phyloP scores from a whole-genome alignment of 1,140 invertebrate species.

The Formica selysi region DNA sequence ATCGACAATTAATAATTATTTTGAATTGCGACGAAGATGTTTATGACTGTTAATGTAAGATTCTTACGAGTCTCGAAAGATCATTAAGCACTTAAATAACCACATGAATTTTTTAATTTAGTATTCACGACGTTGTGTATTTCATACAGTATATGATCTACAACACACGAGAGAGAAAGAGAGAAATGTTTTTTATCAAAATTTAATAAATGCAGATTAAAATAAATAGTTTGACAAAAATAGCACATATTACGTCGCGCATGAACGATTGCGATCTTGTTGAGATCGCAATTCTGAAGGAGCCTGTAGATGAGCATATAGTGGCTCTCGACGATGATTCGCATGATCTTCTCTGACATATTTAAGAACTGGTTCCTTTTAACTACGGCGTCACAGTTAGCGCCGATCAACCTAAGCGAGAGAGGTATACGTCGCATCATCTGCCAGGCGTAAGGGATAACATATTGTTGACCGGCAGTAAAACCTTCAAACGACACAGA shows the following conservation, averaged over 20 bases:
- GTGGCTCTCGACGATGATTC: slow-evolving; percentile 36
- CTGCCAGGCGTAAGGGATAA: slow-evolving; percentile 33
- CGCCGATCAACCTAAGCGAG: slow-evolving; percentile 49
- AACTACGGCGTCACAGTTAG: slow-evolving; percentile 30
- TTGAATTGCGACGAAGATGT: background rate
- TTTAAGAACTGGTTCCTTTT: slow-evolving; percentile 69
- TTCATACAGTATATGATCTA: background rate
- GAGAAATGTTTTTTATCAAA: background rate
- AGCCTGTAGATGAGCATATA: slow-evolving; percentile 23
- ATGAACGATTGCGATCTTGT: background rate
- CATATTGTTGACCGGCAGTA: slow-evolving; percentile 30
- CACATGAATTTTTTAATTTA: background rate
- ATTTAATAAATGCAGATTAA: background rate
- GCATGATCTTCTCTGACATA: slow-evolving; percentile 59
- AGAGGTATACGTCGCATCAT: slow-evolving; percentile 47
- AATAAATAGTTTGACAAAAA: background rate
- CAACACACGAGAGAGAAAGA: background rate
- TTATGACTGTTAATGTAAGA: background rate
- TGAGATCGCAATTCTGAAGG: slow-evolving; percentile 6
- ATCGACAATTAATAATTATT: slow-evolving; percentile 25
- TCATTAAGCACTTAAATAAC: background rate
- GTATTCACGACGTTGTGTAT: background rate
- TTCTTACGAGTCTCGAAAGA: slow-evolving; percentile 1
- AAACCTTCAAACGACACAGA: slow-evolving; percentile 36
- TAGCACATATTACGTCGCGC: background rate